Conservation (phyloP, 37 sponge, comb jelly and placozoan species). For the Geodia barretti region DNA sequence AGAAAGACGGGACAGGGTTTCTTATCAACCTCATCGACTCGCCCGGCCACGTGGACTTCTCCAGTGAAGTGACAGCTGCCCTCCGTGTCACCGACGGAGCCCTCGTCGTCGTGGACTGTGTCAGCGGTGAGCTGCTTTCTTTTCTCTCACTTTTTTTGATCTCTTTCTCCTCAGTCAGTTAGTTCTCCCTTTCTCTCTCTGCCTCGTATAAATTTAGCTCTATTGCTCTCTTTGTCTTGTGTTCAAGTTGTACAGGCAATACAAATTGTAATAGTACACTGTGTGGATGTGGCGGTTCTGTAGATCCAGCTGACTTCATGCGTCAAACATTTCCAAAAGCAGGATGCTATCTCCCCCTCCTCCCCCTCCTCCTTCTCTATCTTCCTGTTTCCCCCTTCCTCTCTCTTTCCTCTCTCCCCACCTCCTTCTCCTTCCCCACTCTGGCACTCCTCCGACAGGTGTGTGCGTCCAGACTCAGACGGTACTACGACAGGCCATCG, state of each 20-base stretch:
- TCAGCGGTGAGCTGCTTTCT: conserved; percentile 78
- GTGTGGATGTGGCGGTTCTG: too few species aligned
- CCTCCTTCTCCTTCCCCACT: background rate
- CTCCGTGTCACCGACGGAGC: conserved; percentile 99
- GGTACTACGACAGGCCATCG: conserved; percentile 97
- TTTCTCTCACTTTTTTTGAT: background rate
- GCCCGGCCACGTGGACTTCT: conserved; percentile 99
- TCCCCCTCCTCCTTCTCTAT: too few species aligned
- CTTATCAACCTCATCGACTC: conserved; percentile 99
- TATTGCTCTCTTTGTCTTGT: background rate
- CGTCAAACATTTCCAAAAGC: too few species aligned
- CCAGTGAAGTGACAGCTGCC: conserved; percentile 98
- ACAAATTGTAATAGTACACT: too few species aligned
- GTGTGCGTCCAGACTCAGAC: conserved; percentile 99
- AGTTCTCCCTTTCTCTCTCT: background rate
- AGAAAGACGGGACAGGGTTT: conserved; percentile 90
- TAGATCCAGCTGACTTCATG: too few species aligned
- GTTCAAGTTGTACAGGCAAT: too few species aligned
- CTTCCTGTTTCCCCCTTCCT: background rate
- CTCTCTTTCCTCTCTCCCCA: background rate
- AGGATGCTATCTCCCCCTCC: too few species aligned
- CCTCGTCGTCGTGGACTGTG: conserved; percentile 98
- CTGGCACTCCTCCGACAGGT: conserved; percentile 43
- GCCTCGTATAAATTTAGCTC: background rate
- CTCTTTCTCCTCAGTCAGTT: background rate